Evolutionary conservation across 1,140 invertebrate genomes (phyloP), one percentile per base, ranked within the genome.

Genomic region (Drosophila pachea): DNA sequence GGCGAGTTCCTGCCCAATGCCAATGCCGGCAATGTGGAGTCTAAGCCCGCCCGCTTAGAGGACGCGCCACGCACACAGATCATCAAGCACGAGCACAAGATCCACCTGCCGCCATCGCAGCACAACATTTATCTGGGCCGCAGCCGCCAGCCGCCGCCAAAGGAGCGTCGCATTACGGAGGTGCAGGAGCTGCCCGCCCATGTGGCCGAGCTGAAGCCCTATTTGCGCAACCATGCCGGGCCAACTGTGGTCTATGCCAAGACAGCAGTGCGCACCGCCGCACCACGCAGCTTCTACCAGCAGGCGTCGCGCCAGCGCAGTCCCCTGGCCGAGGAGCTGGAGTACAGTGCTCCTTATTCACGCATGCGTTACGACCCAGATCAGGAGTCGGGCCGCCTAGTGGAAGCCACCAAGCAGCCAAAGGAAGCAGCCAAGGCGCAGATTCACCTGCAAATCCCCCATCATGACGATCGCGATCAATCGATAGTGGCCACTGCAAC

Each of bases 51-150:
- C 0, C 65, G 87, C 4, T n/a, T 88, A 14, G 79, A 76, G 49
- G 62, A 65, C 48, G 49, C 68, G 22, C 67, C 61, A 42, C 75
- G 79, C 12, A 42, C 75, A 7, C 86, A 84, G 22, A 78, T 88
- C 43, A 88, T 88, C 22, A 88, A 87, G 62, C 87, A 88, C 32
- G 87, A 88, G 55, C 87, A 88, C 58, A 88, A 84, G 49, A 87
- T 88, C n/a, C 78, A 83, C 12, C 36, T 88, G 48, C 83, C 87
- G 7, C 79, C 87, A 7, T 84, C 87, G 4, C 87, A 88, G 66
- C 87, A 88, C 36, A 88, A 88, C 29, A 88, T 88, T 7, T 88
- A 88, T 35, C 9, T 88, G 35, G 74, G 75, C 0, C 78, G 73
- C 60, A 76, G 52, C 45, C 45, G 62, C 4, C 78, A 76, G 40